phyloP scores from a whole-genome alignment of 2,888 invertebrate species.

The Trissonchulus sp. region DNA sequence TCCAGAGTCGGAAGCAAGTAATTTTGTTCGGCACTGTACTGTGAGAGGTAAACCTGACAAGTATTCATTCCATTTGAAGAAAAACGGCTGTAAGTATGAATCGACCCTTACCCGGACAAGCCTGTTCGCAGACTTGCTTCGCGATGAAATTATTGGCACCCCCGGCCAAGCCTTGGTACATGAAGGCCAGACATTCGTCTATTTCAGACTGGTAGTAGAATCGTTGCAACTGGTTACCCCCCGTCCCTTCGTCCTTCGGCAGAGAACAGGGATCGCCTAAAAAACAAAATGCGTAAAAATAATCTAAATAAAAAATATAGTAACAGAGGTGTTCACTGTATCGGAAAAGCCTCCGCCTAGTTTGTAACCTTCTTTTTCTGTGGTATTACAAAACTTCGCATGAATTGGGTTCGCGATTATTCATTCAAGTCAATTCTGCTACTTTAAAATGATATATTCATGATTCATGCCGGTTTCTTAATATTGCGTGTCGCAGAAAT shows the following conservation, averaged over 20 bases:
- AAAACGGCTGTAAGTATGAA: too few relatives aligned
- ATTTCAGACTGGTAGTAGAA: slow-evolving; percentile 40
- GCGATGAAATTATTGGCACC: slow-evolving; percentile 43
- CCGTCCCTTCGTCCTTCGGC: slow-evolving; percentile 40
- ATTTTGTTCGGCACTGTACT: too few relatives aligned
- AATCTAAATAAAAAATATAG: not conserved
- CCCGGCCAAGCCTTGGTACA: slow-evolving; percentile 41
- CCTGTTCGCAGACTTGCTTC: slow-evolving; percentile 36
- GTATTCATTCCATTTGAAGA: too few relatives aligned
- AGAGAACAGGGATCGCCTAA: slow-evolving; percentile 38
- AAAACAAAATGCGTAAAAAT: not conserved
- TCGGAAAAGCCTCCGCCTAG: not conserved
- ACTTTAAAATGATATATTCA: too few relatives aligned
- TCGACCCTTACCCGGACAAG: slow-evolving; percentile 42
- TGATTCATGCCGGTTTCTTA: too few relatives aligned
- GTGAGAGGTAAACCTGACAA: too few relatives aligned
- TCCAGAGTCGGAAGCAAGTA: too few relatives aligned
- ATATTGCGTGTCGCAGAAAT: too few relatives aligned
- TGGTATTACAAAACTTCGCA: not conserved
- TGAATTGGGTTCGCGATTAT: not conserved
- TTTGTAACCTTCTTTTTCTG: not conserved
- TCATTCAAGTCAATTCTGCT: slow-evolving; percentile 1
- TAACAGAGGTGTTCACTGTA: not conserved
- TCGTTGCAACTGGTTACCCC: slow-evolving; percentile 40
- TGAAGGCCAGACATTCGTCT: slow-evolving; percentile 40